A percentile compares a stretch with the other conserved stretches of the same genome.
Conservation (phyloP, 2,113 vertebrate genomes). For the Colinus virginianus region DNA sequence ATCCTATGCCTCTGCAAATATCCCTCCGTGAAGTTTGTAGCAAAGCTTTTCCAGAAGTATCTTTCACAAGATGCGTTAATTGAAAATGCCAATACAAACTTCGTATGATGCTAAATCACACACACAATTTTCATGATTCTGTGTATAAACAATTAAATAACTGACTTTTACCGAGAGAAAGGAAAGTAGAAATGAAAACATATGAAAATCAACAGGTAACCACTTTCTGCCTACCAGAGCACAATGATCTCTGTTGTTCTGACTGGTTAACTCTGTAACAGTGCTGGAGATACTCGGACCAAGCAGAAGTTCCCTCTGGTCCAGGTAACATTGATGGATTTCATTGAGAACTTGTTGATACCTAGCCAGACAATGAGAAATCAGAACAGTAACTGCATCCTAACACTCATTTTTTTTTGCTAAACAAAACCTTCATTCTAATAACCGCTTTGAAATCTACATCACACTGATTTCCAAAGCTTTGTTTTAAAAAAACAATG, state of each 20-base stretch:
- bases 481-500: neutral
- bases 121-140: neutral
- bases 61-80: neutral
- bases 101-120: neutral
- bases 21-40: neutral
- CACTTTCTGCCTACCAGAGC: conserved; percentile 85
- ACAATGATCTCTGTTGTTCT: conserved; percentile 96
- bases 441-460: neutral
- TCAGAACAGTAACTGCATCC: neutral
- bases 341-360: conserved; percentile 93
- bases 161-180: neutral
- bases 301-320: conserved; percentile 92
- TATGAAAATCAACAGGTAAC: neutral
- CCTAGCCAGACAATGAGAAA: conserved; percentile 72
- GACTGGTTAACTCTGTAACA: conserved; percentile 93
- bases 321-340: conserved; percentile 95
- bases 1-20: neutral
- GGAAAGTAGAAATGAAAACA: neutral
- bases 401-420: neutral
- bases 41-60: neutral
- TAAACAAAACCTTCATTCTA: neutral
- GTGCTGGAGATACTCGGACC: conserved; percentile 93
- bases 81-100: neutral
- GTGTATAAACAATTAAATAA: neutral
- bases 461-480: neutral